phyloP scores from a whole-genome alignment of 2,113 vertebrate genomes.

The Arenaria interpres region DNA sequence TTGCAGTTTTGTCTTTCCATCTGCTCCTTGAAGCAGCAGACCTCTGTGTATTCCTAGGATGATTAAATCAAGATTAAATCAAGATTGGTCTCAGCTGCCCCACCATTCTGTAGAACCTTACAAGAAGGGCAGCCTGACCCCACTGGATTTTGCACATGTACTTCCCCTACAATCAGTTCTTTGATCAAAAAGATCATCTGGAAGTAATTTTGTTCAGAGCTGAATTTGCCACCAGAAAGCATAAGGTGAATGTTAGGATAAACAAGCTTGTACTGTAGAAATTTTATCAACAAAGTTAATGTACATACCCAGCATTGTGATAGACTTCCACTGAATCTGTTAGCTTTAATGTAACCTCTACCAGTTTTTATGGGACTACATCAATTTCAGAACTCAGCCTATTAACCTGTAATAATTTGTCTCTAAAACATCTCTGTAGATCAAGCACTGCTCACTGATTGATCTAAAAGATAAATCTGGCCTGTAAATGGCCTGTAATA shows the following conservation, averaged over 20 bases:
- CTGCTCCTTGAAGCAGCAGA: neutral
- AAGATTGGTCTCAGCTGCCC: neutral
- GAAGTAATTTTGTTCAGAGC: constrained; percentile 11
- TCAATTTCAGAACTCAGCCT: neutral
- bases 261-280: neutral
- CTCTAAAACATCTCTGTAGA: neutral
- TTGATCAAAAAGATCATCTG: constrained; percentile 7
- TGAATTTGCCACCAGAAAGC: constrained; percentile 12
- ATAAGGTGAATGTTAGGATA: neutral
- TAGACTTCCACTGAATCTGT: neutral
- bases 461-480: neutral
- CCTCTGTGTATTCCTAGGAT: neutral
- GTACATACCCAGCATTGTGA: neutral
- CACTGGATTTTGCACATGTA: neutral
- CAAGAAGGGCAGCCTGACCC: neutral
- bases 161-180: neutral
- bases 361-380: neutral
- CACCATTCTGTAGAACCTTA: neutral
- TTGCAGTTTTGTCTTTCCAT: neutral
- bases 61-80: constrained; percentile 17
- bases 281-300: neutral
- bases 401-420: neutral
- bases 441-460: neutral
- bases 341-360: neutral
- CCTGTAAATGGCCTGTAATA: neutral